These are phyloP conservation scores for Eupsilia transversa DNA, from an alignment of 2,888 invertebrate species.

Conservation along the genomic window DNA sequence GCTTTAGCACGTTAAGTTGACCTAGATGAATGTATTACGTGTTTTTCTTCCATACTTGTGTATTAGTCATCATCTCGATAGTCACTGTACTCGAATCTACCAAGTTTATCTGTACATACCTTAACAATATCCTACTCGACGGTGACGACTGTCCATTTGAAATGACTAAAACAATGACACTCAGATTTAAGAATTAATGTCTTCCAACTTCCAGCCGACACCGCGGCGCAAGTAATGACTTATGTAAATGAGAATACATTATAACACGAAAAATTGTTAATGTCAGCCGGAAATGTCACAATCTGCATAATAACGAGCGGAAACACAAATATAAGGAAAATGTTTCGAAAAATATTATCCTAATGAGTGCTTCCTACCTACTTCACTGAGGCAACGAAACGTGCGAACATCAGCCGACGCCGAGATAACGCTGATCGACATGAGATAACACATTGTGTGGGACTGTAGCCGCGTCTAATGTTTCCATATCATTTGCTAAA, in stretches of 20 bases:
- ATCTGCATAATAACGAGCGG: slow-evolving; percentile 54
- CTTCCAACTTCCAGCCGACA: not conserved
- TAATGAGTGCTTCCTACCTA: slow-evolving; percentile 29
- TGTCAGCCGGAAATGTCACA: slow-evolving; percentile 40
- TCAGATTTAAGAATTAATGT: not conserved
- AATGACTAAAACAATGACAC: not conserved
- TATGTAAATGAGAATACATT: slow-evolving; percentile 41
- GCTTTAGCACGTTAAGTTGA: not conserved
- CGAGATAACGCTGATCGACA: not conserved
- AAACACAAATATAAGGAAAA: slow-evolving; percentile 44
- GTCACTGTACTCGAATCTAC: too few species aligned
- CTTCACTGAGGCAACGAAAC: not conserved
- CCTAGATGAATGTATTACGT: too few species aligned
- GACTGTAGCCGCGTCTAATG: not conserved
- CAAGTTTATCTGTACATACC: not conserved
- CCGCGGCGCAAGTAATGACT: slow-evolving; percentile 17
- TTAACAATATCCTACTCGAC: not conserved
- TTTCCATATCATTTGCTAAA: not conserved
- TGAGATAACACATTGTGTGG: not conserved
- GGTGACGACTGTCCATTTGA: not conserved
- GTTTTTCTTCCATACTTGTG: too few species aligned
- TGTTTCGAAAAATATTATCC: slow-evolving; percentile 3
- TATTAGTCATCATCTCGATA: too few species aligned
- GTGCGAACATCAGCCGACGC: slow-evolving; percentile 9
- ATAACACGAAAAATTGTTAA: slow-evolving; percentile 31